Conservation (phyloP, 2,797 vertebrate genomes). For the Melanotaenia boesemani region DNA sequence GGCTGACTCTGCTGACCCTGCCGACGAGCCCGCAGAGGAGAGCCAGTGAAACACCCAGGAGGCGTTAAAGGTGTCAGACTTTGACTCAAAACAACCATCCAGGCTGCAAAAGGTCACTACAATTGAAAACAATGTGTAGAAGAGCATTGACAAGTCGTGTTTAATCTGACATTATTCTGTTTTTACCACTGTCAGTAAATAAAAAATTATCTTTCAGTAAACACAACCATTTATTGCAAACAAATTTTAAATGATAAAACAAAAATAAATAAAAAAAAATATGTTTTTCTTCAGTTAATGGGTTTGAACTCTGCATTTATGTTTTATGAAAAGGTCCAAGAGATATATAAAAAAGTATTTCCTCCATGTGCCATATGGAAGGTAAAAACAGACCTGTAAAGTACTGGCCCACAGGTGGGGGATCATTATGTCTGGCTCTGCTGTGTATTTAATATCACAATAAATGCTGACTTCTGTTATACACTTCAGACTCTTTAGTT, state of each 20-base stretch:
- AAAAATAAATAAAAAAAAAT: conserved; percentile 71
- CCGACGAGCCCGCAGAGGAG: conserved; percentile 66
- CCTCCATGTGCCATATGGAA: conserved; percentile 46
- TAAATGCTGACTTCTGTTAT: conserved; percentile 66
- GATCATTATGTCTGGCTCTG: conserved; percentile 60
- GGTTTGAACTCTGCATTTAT: not conserved
- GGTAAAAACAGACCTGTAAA: conserved; percentile 46
- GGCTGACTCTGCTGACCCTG: conserved; percentile 35
- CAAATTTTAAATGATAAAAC: conserved; percentile 25
- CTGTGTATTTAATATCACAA: conserved; percentile 68
- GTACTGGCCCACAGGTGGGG: conserved; percentile 25
- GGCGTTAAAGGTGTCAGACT: conserved; percentile 38
- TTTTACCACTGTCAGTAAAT: conserved; percentile 16
- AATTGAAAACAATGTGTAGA: conserved; percentile 6
- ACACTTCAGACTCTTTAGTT: conserved; percentile 32
- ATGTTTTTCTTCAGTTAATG: conserved; percentile 2
- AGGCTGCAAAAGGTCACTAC: conserved; percentile 25
- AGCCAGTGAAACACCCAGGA: conserved; percentile 47
- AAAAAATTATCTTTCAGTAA: conserved; percentile 31
- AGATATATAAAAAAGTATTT: not conserved
- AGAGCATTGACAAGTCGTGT: conserved; percentile 11
- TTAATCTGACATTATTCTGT: conserved; percentile 11
- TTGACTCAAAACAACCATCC: conserved; percentile 34
- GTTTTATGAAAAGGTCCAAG: not conserved
- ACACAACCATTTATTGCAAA: conserved; percentile 38